Evolutionary conservation across 2,113 vertebrate species (phyloP), one percentile per base, ranked within the genome.

Genomic region (Trematomus loennbergii): DNA sequence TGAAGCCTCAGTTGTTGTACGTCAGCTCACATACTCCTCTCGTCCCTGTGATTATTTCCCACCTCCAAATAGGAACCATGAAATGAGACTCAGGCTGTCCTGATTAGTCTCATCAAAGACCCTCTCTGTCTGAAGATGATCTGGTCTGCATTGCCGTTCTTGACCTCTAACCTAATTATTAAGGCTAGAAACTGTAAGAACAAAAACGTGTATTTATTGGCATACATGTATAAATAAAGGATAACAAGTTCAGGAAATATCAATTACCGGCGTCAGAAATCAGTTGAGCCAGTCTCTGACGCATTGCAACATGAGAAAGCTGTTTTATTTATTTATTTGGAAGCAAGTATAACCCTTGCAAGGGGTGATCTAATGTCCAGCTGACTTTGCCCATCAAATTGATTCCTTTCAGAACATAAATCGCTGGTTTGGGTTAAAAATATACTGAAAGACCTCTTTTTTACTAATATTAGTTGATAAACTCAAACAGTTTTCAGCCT

Each of bases 61-160:
- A 60, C 67, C 53, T 68, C 61, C 29, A 73, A 84, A 84, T 61
- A 72, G 43, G 12, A 72, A 60, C 49, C 72, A 40, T 80, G 75
- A 82, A 82, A 76, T 69, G 54, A 12, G 75, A 82, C 33, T 82
- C 72, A 82, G 63, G 52, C 20, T 75, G 1, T 67, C 40, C 58
- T 65, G 74, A 76, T 84, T 74, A 86, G 67, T 52, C 54, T 69
- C 62, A 54, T 75, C 63, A 75, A 78, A 83, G 52, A 33, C 15
- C 9, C 54, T 22, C 63, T 79, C 9, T 79, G 67, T 80, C 59
- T 80, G 0, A 9, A 10, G 10, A 71, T 60, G 3, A n/a, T 65
- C 29, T 66, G n/a, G 12, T 20, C 11, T 12, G 11, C 60, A 49
- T 54, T 5, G 36, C 40, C 9, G n/a, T 61, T 55, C 73, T 60